Percentiles rank a stretch among this genome's conserved stretches.
Evolutionary conservation across 2,888 invertebrate species (phyloP).

Genomic region (Idaea biselata): DNA sequence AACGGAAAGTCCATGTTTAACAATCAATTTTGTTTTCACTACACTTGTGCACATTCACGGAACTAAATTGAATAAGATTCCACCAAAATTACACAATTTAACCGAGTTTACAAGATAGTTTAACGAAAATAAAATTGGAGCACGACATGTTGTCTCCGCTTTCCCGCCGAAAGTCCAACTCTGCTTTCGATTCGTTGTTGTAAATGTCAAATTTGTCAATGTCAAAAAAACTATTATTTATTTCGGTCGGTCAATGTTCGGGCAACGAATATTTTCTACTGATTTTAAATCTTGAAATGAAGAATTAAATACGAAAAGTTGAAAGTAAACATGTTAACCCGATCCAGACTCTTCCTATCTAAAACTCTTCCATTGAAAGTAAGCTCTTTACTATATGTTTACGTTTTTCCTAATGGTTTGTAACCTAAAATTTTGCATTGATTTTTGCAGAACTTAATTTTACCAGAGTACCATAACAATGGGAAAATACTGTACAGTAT

Average conservation of each 20-base stretch:
- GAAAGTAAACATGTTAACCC: constrained; percentile 64
- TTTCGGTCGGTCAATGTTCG: no score
- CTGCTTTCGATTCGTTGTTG: neutral
- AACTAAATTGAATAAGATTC: no score
- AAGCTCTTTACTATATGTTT: constrained; percentile 10
- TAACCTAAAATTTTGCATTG: constrained; percentile 37
- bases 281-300: neutral
- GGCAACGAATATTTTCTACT: neutral
- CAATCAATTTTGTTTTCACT: no score
- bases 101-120: no score
- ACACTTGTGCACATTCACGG: no score
- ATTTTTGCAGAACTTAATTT: constrained; percentile 64
- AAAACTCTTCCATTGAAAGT: constrained; percentile 49
- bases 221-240: neutral
- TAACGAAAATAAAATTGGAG: no score
- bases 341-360: constrained; percentile 62
- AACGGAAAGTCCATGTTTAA: no score
- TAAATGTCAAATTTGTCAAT: neutral
- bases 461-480: constrained; percentile 66
- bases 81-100: no score
- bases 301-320: constrained; percentile 20
- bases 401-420: constrained; percentile 10
- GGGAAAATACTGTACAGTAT: constrained; percentile 58
- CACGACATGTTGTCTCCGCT: no score
- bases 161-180: no score